phyloP scores from a whole-genome alignment of 2,888 invertebrate species.

The Pimpla rufipes region DNA sequence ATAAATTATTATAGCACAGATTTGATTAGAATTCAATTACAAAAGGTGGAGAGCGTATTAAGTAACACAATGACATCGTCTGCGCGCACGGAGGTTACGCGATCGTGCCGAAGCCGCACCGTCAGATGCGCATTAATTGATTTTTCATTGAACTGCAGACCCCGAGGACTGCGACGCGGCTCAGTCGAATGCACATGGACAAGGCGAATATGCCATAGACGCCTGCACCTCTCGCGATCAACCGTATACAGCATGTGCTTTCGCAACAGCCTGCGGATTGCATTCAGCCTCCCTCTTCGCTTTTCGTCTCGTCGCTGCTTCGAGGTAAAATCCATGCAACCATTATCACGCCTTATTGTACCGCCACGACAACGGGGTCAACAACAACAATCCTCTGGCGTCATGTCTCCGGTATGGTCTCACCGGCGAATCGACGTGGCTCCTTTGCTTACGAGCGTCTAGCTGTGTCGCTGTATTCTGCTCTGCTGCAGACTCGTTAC shows the following conservation, averaged over 20 bases:
- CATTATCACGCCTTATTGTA: conserved; percentile 64
- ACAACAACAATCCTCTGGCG: conserved; percentile 51
- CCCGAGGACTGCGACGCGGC: conserved; percentile 1
- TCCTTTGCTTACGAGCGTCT: conserved; percentile 26
- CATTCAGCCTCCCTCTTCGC: conserved; percentile 54
- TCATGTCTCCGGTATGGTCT: conserved; percentile 54
- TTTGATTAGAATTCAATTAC: conserved; percentile 49
- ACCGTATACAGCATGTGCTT: conserved; percentile 40
- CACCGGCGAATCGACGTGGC: conserved; percentile 27
- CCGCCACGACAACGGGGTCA: conserved; percentile 33
- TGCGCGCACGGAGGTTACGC: conserved; percentile 22
- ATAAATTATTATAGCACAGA: conserved; percentile 17
- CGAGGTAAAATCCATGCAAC: conserved; percentile 39
- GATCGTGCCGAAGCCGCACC: conserved; percentile 30
- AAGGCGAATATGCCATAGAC: conserved; percentile 66
- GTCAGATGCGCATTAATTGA: conserved; percentile 42
- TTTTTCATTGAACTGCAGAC: conserved; percentile 26
- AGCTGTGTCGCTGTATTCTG: neutral
- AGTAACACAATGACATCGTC: conserved; percentile 20
- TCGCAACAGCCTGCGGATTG: conserved; percentile 63
- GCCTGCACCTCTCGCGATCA: conserved; percentile 62
- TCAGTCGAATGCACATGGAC: conserved; percentile 30
- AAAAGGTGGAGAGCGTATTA: conserved; percentile 15
- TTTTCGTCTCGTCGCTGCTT: conserved; percentile 38
- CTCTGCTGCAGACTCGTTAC: neutral